phyloP scores from a whole-genome alignment of 2,888 invertebrate species.

The Saturnia japonica region DNA sequence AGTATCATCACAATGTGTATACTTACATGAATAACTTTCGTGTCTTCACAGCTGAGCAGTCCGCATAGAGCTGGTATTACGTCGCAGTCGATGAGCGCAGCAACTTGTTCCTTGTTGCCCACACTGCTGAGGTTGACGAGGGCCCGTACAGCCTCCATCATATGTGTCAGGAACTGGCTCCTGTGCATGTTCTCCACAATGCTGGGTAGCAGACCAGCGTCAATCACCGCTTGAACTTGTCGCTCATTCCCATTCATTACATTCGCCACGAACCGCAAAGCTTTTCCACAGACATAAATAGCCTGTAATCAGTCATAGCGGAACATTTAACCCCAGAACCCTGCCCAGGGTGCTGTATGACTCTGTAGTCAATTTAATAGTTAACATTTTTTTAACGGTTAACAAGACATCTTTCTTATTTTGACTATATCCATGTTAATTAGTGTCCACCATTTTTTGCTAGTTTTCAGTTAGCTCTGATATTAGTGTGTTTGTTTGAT shows the following conservation, averaged over 20 bases:
- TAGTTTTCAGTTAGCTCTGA: no score
- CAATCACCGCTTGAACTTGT: conserved; percentile 97
- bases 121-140: conserved; percentile 99
- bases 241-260: conserved; percentile 99
- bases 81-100: conserved; percentile 92
- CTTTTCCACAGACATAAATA: no score
- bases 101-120: conserved; percentile 96
- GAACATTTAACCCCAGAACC: no score
- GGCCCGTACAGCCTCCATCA: conserved; percentile 99
- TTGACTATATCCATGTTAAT: no score
- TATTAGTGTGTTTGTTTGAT: no score
- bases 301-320: no score
- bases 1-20: no score
- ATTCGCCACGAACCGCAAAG: conserved; percentile 99
- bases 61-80: conserved; percentile 98
- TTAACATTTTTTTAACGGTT: no score
- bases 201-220: conserved; percentile 94
- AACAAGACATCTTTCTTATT: no score
- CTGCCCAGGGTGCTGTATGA: no score
- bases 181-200: conserved; percentile 95
- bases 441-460: no score
- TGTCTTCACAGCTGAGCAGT: conserved; percentile 96
- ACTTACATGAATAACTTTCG: conserved; percentile 90
- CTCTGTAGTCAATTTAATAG: no score
- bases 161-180: conserved; percentile 99